Base-by-base conservation (phyloP, 2,797 vertebrate species). In the Euphonia xanthogaster region DNA sequence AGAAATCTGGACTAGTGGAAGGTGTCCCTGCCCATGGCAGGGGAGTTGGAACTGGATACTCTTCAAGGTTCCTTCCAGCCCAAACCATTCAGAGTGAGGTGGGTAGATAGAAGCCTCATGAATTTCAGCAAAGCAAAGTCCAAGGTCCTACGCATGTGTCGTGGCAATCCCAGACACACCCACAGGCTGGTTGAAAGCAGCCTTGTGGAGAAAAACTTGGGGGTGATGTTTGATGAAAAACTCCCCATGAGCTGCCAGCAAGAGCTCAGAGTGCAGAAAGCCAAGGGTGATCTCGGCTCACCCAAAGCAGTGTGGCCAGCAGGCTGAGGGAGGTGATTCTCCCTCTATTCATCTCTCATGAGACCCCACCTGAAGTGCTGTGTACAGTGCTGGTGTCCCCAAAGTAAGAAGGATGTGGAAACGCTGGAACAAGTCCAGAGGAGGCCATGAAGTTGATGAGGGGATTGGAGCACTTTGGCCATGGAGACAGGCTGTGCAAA, bases 171-270 rank as follows among this genome's bases (percentile, higher is more conserved):
- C 78, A 61, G 71, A 25, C 78, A 70, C 78, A 44, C 37, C 50
- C 45, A 44, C 23, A 37, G 55, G 28, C 3, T 13, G 35, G 15
- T 2, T 48, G 31, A 55, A 47, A 62, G n/a, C 23, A 44, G 37
- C 28, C 24, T 24, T 28, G 11, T 44, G 70, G 20, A 55, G 17
- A 30, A 50, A n/a, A 44, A 24, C 23, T 55, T 37, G 77, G 28
- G 9, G 11, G 4, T 50, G 48, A 19, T 30, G n/a, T 23, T 1
- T 70, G 48, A 16, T 62, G 28, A 11, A 55, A 82, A 55, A 10
- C n/a, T 55, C 35, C 18, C 50, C 17, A 4, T 9, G 55, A 62
- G 6, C 11, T 0, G 0, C 6, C 23, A 44, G 11, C 30, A 55
- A 44, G 31, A 2, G 1, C 31, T 55, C 42, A n/a, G 11, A 47